A percentile compares a stretch with the other conserved stretches of the same genome.
phyloP scores from a whole-genome alignment of 2,113 vertebrate genomes.

The Varanus komodoensis region DNA sequence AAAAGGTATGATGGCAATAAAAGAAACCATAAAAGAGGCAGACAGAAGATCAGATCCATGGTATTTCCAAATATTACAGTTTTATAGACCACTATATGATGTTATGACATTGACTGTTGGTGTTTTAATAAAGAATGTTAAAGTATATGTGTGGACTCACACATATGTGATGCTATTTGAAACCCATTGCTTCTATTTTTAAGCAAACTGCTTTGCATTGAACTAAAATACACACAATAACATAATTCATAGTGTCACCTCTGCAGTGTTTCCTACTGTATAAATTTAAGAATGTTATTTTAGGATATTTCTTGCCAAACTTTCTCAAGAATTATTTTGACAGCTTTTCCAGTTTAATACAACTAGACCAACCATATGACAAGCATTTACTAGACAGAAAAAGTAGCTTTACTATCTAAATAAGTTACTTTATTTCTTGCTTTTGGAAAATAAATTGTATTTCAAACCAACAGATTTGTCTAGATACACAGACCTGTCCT shows the following conservation, averaged over 20 bases:
- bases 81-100: neutral
- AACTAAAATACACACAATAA: neutral
- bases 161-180: neutral
- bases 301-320: too few species aligned
- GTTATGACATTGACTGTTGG: neutral
- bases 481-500: neutral
- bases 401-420: rapidly evolving
- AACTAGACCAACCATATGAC: rapidly evolving
- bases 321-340: neutral
- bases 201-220: neutral
- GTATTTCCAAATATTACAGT: neutral
- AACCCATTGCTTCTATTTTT: neutral
- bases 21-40: neutral
- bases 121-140: neutral
- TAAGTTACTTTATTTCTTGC: neutral
- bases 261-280: neutral
- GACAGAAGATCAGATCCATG: neutral
- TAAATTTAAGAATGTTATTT: neutral
- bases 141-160: neutral
- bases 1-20: neutral
- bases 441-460: neutral
- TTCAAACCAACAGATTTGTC: rapidly evolving
- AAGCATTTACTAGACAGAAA: neutral
- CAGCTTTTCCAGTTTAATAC: neutral
- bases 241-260: neutral